Evolutionary conservation across 2,113 vertebrate genomes (phyloP), one percentile per base, ranked within the genome.

Genomic region (Ophiodon elongatus): DNA sequence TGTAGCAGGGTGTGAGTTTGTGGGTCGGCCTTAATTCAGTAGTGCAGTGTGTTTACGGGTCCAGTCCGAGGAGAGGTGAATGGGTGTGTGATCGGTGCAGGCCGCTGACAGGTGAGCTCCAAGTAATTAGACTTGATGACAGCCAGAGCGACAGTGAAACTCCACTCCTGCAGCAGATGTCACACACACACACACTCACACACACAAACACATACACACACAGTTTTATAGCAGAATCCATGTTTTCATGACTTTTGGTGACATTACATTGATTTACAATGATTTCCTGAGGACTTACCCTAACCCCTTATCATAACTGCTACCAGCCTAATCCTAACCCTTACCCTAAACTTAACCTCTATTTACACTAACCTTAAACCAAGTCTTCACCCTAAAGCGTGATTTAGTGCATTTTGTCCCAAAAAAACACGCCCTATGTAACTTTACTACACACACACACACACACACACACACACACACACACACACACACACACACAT

Each of bases 101-200:
- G 63, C 64, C 8, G 78, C 80, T 87, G 91, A 90, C 91, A 81
- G 84, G 74, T 89, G 63, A 64, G 52, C 86, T 85, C 39, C 79
- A 82, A 88, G 81, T 93, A 91, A 92, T 89, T 90, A 91, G 80
- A 87, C 31, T 59, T 83, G 87, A 89, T 89, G 89, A 92, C 79
- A 91, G 73, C 77, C 71, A 84, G 72, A 73, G 52, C 35, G 41
- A 74, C 83, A 72, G 35, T 43, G 76, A 74, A 74, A 64, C 78
- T 83, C 54, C 79, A 67, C 21, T 73, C 56, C 11, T 54, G 41
- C 73, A 63, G 41, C 60, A 70, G 14, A 64, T 37, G n/a, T 73
- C 14, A 75, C 68, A 83, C 11, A 6, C 15, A 27, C 14, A 33
- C 17, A 35, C 45, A 60, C 62, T 31, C 29, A 59, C 57, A 60